Percentiles rank a stretch among this genome's conserved stretches.
phyloP scores from a whole-genome alignment of 2,888 invertebrate species.

The Serrognathus titanus region DNA sequence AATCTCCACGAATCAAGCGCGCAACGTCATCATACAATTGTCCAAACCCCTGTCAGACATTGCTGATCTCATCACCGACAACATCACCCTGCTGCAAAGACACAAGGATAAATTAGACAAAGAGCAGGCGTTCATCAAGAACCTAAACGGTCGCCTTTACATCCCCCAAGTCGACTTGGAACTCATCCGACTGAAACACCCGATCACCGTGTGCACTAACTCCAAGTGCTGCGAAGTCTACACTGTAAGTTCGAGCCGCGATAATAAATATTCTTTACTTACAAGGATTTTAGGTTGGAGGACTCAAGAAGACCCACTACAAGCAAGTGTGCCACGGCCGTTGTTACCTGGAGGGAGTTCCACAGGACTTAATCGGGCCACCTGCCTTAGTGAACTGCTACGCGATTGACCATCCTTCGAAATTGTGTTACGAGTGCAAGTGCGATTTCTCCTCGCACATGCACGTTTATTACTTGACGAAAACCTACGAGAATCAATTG shows the following conservation, averaged over 20 bases:
- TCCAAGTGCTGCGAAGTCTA: conserved; percentile 25
- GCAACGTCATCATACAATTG: conserved; percentile 38
- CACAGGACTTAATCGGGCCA: conserved; percentile 38
- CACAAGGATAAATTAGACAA: conserved; percentile 25
- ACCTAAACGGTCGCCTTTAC: conserved; percentile 18
- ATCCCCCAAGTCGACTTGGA: conserved; percentile 22
- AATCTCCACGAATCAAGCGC: conserved; percentile 40
- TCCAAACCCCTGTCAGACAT: conserved; percentile 43
- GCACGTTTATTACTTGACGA: conserved; percentile 42
- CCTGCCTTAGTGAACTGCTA: conserved; percentile 36
- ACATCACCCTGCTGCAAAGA: conserved; percentile 33
- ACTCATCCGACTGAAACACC: conserved; percentile 16
- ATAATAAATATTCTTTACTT: too few species aligned
- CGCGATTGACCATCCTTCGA: conserved; percentile 31
- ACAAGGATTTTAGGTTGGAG: conserved; percentile 28
- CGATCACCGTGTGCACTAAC: conserved; percentile 26
- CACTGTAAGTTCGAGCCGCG: conserved; percentile 19
- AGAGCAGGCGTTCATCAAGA: conserved; percentile 17
- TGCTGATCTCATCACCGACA: conserved; percentile 39
- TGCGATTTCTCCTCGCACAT: conserved; percentile 40
- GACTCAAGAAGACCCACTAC: conserved; percentile 36
- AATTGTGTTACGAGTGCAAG: conserved; percentile 32
- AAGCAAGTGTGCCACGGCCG: conserved; percentile 41
- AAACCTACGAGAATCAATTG: conserved; percentile 31
- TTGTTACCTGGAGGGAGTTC: conserved; percentile 38